Base-by-base conservation (phyloP, 2,888 invertebrate species). In the Seladonia tumulorum region DNA sequence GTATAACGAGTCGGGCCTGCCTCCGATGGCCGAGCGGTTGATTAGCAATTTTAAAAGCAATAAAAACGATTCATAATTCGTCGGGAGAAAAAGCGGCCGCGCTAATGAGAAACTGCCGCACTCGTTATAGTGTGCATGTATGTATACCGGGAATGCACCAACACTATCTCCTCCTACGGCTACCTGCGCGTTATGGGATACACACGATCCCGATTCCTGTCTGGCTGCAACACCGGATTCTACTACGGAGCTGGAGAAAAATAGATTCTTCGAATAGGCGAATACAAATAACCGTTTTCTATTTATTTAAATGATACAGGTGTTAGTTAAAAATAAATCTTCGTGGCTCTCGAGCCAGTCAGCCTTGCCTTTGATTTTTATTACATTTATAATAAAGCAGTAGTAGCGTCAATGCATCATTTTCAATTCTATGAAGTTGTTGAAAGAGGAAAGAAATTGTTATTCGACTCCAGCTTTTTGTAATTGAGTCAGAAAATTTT, bases 41-140 rank as follows among this genome's bases (percentile, higher is more conserved):
- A 93, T 93, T 93, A 93, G 93, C 91, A 92, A 93, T 93, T 93
- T 93, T 92, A 88, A 89, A 91, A 92, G 91, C 90, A 91, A 93
- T 93, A 92, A 93, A 93, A 93, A 92, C 91, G 88, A 92, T 93
- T 93, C 90, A 90, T 93, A 93, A 93, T 93, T 92, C 91, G 88
- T 83, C 84, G 89, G 86, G 85, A 87, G 91, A 92, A 92, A 92
- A 91, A 93, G 92, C 88, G 88, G 88, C 89, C 81, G 92, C 90
- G 90, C 93, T 93, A 93, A 93, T 93, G 93, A 93, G 92, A 92
- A 93, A 93, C 93, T 90, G 90, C 89, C 83, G 85, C 83, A 88
- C 89, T 91, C 90, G 89, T 92, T 90, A 92, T 83, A 82, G 53
- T 57, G 81, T 79, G 25, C 68, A 49, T 47, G 53, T 70, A 63